Conservation (phyloP, 2,797 vertebrate genomes). For the Cyprinella venusta region DNA sequence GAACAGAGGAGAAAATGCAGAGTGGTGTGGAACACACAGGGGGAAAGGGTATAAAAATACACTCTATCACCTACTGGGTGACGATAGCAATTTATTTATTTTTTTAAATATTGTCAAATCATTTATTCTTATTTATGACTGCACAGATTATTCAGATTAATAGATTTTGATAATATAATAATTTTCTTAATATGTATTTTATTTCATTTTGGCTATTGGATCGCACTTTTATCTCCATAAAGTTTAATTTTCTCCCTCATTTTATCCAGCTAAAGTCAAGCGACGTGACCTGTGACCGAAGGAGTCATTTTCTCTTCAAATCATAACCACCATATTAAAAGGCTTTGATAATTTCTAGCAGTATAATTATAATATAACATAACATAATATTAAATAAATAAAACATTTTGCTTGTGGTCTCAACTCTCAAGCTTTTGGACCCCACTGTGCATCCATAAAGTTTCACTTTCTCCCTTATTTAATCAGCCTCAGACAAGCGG, state of each 20-base stretch:
- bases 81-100: neutral
- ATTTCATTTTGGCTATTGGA: too few species aligned
- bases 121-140: too few species aligned
- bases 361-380: too few species aligned
- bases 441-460: neutral
- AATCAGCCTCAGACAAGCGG: neutral
- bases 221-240: neutral
- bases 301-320: too few species aligned
- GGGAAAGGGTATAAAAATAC: neutral
- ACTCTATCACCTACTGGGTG: neutral
- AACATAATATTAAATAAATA: too few species aligned
- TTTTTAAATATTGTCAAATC: neutral
- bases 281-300: too few species aligned
- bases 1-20: conserved; percentile 37
- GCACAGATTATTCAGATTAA: neutral
- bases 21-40: neutral
- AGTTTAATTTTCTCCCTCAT: neutral
- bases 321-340: too few species aligned
- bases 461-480: neutral
- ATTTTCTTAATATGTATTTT: neutral
- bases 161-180: neutral
- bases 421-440: neutral
- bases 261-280: neutral
- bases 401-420: neutral
- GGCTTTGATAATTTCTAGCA: too few species aligned